Evolutionary conservation across 2,888 invertebrate species (phyloP), one percentile per base, ranked within the genome.

Genomic region (Dicyrtoma fusca): DNA sequence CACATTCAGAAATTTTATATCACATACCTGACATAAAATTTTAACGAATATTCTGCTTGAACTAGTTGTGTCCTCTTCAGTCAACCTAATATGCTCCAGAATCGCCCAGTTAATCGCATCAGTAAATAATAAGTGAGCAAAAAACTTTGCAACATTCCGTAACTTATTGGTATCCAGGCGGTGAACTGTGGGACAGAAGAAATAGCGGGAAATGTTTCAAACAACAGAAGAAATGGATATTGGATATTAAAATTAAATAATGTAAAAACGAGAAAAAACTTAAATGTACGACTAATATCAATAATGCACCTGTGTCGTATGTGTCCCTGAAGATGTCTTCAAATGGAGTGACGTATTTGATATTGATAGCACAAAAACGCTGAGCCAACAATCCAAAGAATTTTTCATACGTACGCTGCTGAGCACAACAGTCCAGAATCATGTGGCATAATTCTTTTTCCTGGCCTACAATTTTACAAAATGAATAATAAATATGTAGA

Each of bases 341-440:
- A 83, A 97, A 97, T 0, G 95, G 95, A 62, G 90, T 90, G 0
- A 97, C 90, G 83, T 96, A 99, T 70, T 93, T 92, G 82, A 91
- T 90, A 82, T 97, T 95, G 6, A 99, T 91, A 81, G 92, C 90
- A 83, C 98, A 99, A 84, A 99, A 98, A 11, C 90, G 82, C 86
- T 88, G 84, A 0, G 97, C 96, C 64, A 99, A 84, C 34, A 98
- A 86, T 0, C 98, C 99, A 82, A 92, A 99, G 83, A 99, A 99
- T 83, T 97, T 97, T 83, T 98, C 97, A 82, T 98, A 99, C 0
- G 98, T 99, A 75, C 99, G 87, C 85, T 97, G 95, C 84, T 99
- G 98, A 4, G 98, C 97, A 84, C 99, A 99, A 83, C 99, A 99
- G 85, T 99, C 99, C 69, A 95, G 86, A 79, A 99, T 95, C 99